A percentile compares a stretch with the other conserved stretches of the same genome.
phyloP scores from a whole-genome alignment of 2,888 invertebrate species.

The Unio pictorum region DNA sequence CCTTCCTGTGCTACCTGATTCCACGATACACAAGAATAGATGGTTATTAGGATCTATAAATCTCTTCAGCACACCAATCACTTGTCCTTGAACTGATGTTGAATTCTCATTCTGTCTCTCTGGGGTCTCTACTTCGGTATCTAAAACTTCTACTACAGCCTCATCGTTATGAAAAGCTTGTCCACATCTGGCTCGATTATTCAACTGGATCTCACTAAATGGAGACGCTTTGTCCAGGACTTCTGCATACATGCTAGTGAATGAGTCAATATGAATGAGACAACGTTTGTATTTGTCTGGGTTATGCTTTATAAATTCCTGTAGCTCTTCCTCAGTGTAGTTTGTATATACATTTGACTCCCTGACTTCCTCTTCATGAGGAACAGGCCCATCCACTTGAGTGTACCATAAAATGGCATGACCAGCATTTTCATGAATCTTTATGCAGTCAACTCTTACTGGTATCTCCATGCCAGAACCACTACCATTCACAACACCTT shows the following conservation, averaged over 20 bases:
- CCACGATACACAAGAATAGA: constrained; percentile 61
- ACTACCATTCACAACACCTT: background rate
- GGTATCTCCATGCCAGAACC: constrained; percentile 5
- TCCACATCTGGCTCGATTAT: constrained; percentile 46
- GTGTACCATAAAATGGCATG: constrained; percentile 39
- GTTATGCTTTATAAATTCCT: constrained; percentile 34
- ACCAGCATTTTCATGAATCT: constrained; percentile 43
- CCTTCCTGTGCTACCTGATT: constrained; percentile 52
- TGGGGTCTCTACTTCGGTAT: constrained; percentile 18
- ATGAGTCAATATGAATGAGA: constrained; percentile 37
- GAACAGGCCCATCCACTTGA: background rate
- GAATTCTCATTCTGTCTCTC: constrained; percentile 11
- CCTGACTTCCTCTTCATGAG: constrained; percentile 2
- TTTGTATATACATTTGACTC: constrained; percentile 2
- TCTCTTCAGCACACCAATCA: constrained; percentile 58
- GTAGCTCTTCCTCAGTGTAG: constrained; percentile 26
- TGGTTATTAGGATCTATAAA: constrained; percentile 45
- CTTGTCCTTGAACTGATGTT: constrained; percentile 38
- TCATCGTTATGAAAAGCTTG: constrained; percentile 60
- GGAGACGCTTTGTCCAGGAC: constrained; percentile 22
- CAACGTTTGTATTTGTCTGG: constrained; percentile 54
- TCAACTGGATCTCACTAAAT: constrained; percentile 31
- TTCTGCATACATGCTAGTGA: constrained; percentile 33
- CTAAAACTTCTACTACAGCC: constrained; percentile 59
- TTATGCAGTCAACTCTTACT: constrained; percentile 35